Percentiles rank a stretch among this genome's conserved stretches.
Evolutionary conservation across 2,113 vertebrate genomes (phyloP).

Genomic region (Odocoileus virginianus): DNA sequence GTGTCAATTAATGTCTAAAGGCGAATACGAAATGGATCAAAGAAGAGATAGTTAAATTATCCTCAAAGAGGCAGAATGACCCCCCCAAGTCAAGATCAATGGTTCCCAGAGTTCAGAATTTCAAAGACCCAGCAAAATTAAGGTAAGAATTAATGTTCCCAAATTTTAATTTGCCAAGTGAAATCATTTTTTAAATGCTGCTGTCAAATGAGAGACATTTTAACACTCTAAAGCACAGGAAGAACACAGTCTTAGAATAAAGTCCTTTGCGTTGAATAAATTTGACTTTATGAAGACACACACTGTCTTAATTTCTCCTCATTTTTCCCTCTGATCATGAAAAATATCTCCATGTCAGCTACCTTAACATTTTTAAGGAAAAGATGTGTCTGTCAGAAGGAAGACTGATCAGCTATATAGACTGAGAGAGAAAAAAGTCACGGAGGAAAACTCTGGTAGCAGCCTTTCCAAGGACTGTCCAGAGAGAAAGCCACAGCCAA

Average conservation of each 20-base stretch:
- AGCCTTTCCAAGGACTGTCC: neutral
- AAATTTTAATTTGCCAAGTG: constrained; percentile 6
- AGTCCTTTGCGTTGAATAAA: neutral
- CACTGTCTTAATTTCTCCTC: neutral
- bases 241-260: neutral
- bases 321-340: neutral
- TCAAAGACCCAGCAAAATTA: neutral
- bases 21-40: constrained; percentile 22
- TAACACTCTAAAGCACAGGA: neutral
- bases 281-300: neutral
- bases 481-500: neutral
- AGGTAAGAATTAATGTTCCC: neutral
- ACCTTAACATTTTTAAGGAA: constrained; percentile 5
- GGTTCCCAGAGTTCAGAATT: constrained; percentile 1
- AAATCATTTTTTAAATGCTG: neutral
- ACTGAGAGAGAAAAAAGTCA: neutral
- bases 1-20: neutral
- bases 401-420: neutral
- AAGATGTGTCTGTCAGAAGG: neutral
- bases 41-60: neutral
- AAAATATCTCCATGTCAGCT: neutral
- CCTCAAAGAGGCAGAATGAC: neutral
- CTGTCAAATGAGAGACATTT: neutral
- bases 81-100: neutral
- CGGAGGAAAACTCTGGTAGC: neutral